Evolutionary conservation across 2,113 vertebrate species (phyloP).

Genomic region (Amphiprion ocellaris): DNA sequence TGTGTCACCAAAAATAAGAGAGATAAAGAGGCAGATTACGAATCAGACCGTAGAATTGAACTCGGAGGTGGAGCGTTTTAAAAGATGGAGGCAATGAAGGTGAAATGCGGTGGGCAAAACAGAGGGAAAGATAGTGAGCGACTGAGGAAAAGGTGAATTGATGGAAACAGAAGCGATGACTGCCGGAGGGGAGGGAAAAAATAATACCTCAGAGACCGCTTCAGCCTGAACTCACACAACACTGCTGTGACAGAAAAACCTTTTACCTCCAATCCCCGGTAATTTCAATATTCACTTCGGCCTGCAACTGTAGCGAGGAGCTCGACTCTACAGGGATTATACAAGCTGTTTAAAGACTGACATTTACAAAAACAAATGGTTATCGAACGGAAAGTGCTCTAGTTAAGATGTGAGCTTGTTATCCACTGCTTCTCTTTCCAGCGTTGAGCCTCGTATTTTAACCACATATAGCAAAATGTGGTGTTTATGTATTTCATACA

Average conservation of each 20-base stretch:
- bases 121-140: constrained; percentile 45
- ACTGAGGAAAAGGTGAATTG: constrained; percentile 46
- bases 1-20: constrained; percentile 37
- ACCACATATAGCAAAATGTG: background rate
- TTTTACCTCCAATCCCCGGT: constrained; percentile 47
- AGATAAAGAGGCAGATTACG: constrained; percentile 57
- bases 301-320: constrained; percentile 15
- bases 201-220: constrained; percentile 55
- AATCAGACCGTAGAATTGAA: constrained; percentile 34
- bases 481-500: background rate
- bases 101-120: constrained; percentile 53
- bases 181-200: constrained; percentile 33
- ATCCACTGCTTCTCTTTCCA: background rate
- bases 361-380: constrained; percentile 64
- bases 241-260: constrained; percentile 52
- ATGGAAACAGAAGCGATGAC: constrained; percentile 63
- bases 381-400: constrained; percentile 32
- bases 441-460: background rate
- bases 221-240: constrained; percentile 48
- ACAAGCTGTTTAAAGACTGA: constrained; percentile 54
- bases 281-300: constrained; percentile 54
- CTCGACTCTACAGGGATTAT: constrained; percentile 45
- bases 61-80: constrained; percentile 38
- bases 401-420: constrained; percentile 20
- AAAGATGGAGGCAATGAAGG: constrained; percentile 60